Percentiles rank a stretch among this genome's conserved stretches.
phyloP scores from a whole-genome alignment of 1,140 invertebrate genomes.

The Trachelipus rathkii region DNA sequence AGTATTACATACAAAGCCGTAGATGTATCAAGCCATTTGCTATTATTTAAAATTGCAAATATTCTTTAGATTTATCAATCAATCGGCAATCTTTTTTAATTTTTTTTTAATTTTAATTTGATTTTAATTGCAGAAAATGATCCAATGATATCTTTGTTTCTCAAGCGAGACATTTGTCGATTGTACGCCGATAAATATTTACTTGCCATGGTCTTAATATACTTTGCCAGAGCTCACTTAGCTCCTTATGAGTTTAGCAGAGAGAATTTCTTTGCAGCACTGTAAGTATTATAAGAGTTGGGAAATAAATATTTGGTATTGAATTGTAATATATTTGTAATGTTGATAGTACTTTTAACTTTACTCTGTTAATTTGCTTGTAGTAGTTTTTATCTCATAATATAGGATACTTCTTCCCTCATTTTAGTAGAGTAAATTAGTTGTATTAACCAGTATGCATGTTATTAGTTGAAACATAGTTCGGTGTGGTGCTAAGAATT shows the following conservation, averaged over 20 bases:
- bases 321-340: not conserved
- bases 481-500: not conserved
- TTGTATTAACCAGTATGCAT: not conserved
- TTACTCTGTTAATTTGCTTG: no score
- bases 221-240: constrained; percentile 57
- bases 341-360: not conserved
- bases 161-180: constrained; percentile 50
- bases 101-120: not conserved
- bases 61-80: not conserved
- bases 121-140: constrained; percentile 25
- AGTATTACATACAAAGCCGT: not conserved
- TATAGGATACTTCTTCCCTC: no score
- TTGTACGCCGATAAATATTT: constrained; percentile 56
- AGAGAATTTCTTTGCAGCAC: constrained; percentile 58
- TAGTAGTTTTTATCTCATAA: no score
- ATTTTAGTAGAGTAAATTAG: not conserved
- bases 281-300: constrained; percentile 53
- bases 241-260: constrained; percentile 54
- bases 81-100: not conserved
- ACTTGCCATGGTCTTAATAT: constrained; percentile 60
- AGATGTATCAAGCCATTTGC: not conserved
- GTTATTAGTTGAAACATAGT: not conserved
- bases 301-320: no score
- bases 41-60: not conserved
- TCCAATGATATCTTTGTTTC: constrained; percentile 46